A percentile compares a stretch with the other conserved stretches of the same genome.
Conservation (phyloP, 2,797 vertebrate genomes). For the Geotria australis region DNA sequence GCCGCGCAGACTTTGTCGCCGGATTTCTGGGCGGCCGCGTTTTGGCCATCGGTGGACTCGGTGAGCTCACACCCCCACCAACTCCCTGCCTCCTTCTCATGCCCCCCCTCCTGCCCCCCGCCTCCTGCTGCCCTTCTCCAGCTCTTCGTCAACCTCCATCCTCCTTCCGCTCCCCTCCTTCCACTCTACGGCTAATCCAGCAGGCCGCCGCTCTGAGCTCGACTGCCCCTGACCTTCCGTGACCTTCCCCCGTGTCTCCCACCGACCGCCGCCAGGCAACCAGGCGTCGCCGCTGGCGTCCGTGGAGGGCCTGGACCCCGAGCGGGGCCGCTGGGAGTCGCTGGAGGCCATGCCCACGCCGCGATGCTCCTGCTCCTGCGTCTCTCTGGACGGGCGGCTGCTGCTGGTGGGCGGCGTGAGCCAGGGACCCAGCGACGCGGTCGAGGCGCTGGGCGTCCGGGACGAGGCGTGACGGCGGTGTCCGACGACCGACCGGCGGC, state of each 20-base stretch:
- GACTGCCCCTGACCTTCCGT: too few relatives aligned
- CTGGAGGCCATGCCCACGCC: slow-evolving; percentile 54
- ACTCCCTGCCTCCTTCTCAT: too few relatives aligned
- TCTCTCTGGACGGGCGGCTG: slow-evolving; percentile 47
- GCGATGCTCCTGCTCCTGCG: slow-evolving; percentile 59
- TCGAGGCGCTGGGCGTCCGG: slow-evolving; percentile 60
- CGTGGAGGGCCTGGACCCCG: slow-evolving; percentile 49
- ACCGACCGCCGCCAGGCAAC: slow-evolving; percentile 30
- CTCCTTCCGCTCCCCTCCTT: too few relatives aligned
- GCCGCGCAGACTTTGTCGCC: slow-evolving; percentile 57
- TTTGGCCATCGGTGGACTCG: slow-evolving; percentile 55
- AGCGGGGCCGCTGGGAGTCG: slow-evolving; percentile 60
- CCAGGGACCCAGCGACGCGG: slow-evolving; percentile 49
- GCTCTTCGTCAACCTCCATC: too few relatives aligned
- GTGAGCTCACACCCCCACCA: too few relatives aligned
- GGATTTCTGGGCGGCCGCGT: slow-evolving; percentile 47
- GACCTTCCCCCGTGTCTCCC: too few relatives aligned
- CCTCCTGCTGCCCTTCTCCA: too few relatives aligned
- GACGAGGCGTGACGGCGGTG: slow-evolving; percentile 13
- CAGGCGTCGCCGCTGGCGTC: slow-evolving; percentile 63
- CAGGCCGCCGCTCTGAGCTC: too few relatives aligned
- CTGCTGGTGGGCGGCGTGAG: slow-evolving; percentile 72
- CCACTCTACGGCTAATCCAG: too few relatives aligned
- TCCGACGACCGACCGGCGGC: too few relatives aligned
- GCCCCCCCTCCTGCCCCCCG: too few relatives aligned